These are phyloP conservation scores for Eulemur mongoz DNA, from an alignment of 2,797 vertebrate genomes.

Conservation along the genomic window DNA sequence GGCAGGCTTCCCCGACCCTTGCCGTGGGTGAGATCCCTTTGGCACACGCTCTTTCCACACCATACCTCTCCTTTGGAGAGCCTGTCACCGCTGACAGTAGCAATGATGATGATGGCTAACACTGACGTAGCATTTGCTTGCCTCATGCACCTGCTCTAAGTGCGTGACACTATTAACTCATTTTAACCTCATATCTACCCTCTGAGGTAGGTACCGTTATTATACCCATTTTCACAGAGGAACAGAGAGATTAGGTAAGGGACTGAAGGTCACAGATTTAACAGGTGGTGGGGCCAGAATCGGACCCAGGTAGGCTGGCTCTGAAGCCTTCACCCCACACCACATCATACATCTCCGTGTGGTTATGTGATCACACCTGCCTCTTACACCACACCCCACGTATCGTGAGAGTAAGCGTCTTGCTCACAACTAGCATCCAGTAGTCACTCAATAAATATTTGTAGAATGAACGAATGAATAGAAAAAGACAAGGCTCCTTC, in stretches of 20 bases:
- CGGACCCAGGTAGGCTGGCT: neutral
- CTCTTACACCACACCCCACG: no score
- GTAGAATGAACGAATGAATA: neutral
- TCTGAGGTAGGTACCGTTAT: neutral
- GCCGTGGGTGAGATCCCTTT: neutral
- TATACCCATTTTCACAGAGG: neutral
- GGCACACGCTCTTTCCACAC: rapidly evolving
- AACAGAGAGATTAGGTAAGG: neutral
- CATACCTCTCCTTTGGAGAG: neutral
- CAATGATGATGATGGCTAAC: neutral
- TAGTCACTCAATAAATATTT: neutral
- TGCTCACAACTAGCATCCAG: neutral
- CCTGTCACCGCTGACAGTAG: neutral
- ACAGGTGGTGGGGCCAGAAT: neutral
- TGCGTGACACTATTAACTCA: neutral
- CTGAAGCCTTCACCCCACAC: neutral
- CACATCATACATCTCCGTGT: neutral
- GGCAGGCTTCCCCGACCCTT: neutral
- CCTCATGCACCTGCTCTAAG: neutral
- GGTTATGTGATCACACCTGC: neutral
- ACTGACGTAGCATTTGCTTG: neutral
- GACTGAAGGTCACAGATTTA: neutral
- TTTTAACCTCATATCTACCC: neutral
- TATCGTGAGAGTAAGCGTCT: neutral
- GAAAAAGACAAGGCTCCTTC: neutral